These are phyloP conservation scores for Distichodus sexfasciatus DNA, from an alignment of 2,797 vertebrate species.

Conservation along the genomic window DNA sequence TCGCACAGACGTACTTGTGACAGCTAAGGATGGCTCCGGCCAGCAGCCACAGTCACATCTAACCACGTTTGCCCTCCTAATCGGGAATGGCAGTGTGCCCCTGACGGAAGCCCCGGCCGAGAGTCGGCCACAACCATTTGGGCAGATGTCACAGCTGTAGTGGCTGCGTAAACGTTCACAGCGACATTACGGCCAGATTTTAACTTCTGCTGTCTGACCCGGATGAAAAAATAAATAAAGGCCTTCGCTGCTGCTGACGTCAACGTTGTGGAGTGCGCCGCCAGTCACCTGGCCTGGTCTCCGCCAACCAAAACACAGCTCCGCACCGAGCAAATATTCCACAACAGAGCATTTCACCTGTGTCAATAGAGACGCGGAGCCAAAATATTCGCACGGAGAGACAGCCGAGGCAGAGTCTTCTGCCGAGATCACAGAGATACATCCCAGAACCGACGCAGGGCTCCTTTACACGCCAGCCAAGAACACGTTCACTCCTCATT, in stretches of 20 bases:
- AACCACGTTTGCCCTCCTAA: conserved; percentile 52
- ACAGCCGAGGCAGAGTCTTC: conserved; percentile 25
- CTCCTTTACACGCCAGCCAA: conserved; percentile 37
- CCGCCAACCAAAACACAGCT: conserved; percentile 45
- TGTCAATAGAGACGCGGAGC: conserved; percentile 42
- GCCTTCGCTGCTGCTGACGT: too few species aligned
- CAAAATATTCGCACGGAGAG: conserved; percentile 36
- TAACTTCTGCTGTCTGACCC: conserved; percentile 41
- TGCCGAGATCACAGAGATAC: conserved; percentile 36
- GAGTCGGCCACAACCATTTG: conserved; percentile 53
- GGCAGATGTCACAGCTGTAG: conserved; percentile 65
- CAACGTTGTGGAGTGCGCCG: conserved; percentile 41
- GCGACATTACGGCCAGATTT: conserved; percentile 53
- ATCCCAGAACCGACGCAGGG: conserved; percentile 20
- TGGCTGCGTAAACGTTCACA: conserved; percentile 57
- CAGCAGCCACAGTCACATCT: conserved; percentile 45
- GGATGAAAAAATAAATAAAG: too few species aligned
- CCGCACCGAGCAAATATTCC: conserved; percentile 56
- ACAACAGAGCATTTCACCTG: conserved; percentile 48
- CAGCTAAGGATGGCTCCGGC: conserved; percentile 40
- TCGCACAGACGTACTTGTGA: too few species aligned
- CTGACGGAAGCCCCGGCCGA: conserved; percentile 33
- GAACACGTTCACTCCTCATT: conserved; percentile 19
- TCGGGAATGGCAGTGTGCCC: conserved; percentile 32
- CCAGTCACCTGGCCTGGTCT: conserved; percentile 42